Evolutionary conservation across 1,140 invertebrate genomes (phyloP).

Genomic region (Ostrea edulis): DNA sequence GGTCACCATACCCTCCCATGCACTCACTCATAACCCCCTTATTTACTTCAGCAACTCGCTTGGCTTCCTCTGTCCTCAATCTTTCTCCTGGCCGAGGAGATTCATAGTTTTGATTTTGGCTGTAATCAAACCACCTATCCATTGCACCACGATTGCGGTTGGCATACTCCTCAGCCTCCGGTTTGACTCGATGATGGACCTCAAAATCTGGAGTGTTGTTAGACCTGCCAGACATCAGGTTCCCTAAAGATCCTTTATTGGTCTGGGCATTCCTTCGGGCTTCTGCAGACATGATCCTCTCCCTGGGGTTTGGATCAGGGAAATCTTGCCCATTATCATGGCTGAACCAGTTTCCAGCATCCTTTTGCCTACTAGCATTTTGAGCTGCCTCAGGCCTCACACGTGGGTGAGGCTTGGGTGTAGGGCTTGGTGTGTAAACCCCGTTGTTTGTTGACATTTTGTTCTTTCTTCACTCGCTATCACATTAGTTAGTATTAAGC

Average conservation of each 20-base stretch:
- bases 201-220: slow-evolving; percentile 43
- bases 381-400: slow-evolving; percentile 65
- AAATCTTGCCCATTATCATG: slow-evolving; percentile 43
- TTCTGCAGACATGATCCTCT: slow-evolving; percentile 45
- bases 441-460: slow-evolving; percentile 65
- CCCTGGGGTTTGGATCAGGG: slow-evolving; percentile 39
- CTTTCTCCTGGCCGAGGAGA: slow-evolving; percentile 66
- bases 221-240: slow-evolving; percentile 45
- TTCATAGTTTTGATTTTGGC: slow-evolving; percentile 63
- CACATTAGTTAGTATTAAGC: neutral
- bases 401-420: slow-evolving; percentile 67
- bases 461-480: neutral
- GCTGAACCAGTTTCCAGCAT: slow-evolving; percentile 46
- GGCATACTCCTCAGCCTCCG: slow-evolving; percentile 64
- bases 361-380: slow-evolving; percentile 63
- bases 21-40: slow-evolving; percentile 72
- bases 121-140: slow-evolving; percentile 72
- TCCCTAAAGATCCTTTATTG: slow-evolving; percentile 48
- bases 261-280: slow-evolving; percentile 45
- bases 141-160: slow-evolving; percentile 66
- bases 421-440: slow-evolving; percentile 63
- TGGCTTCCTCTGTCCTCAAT: slow-evolving; percentile 62
- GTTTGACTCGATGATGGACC: slow-evolving; percentile 47
- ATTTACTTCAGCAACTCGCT: slow-evolving; percentile 64
- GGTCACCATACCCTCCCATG: slow-evolving; percentile 72